Evolutionary conservation across 2,888 invertebrate genomes (phyloP), one percentile per base, ranked within the genome.

Genomic region (Andrena hattorfiana): DNA sequence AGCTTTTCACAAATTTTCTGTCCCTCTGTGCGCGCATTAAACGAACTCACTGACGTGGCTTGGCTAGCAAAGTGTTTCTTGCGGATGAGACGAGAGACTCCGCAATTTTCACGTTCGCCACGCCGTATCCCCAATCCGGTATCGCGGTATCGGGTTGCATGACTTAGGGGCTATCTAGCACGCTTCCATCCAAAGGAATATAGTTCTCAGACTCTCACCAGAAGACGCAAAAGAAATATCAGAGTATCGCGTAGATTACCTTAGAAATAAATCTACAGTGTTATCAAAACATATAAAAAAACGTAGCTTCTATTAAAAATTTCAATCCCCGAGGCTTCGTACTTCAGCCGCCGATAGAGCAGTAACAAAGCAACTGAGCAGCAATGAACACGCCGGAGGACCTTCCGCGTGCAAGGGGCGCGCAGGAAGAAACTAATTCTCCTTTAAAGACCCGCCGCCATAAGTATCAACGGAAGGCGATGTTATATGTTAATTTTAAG

Each of bases 1-100:
- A 63, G 54, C 71, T 54, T 81, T 81, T 83, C 81, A 62, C 66
- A 74, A 81, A 82, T 80, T 75, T 75, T 73, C 64, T 26, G 49
- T 49, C 28, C 60, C 67, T 75, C 59, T 42, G 26, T 64, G 64
- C 54, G 56, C 56, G 59, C 28, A 59, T 63, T 72, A 76, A 81
- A 68, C 76, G 62, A 56, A 63, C 72, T 59, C 67, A 62, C 74
- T 64, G 75, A 59, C 49, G 49, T 49, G 69, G 80, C 51, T 71
- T 66, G 62, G 10, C 49, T 60, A 35, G 60, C 67, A 67, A 62
- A 67, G 70, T 28, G 67, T 64, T 23, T 35, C 26, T 51, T 28
- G n/a, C 35, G n/a, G 54, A 64, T 49, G 64, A 26, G 32, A n/a
- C 32, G 32, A 63, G 64, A 35, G 51, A 28, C 42, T 28, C 59